Evolutionary conservation across 1,140 invertebrate genomes (phyloP), one percentile per base, ranked within the genome.

Genomic region (Listronotus oregonensis): DNA sequence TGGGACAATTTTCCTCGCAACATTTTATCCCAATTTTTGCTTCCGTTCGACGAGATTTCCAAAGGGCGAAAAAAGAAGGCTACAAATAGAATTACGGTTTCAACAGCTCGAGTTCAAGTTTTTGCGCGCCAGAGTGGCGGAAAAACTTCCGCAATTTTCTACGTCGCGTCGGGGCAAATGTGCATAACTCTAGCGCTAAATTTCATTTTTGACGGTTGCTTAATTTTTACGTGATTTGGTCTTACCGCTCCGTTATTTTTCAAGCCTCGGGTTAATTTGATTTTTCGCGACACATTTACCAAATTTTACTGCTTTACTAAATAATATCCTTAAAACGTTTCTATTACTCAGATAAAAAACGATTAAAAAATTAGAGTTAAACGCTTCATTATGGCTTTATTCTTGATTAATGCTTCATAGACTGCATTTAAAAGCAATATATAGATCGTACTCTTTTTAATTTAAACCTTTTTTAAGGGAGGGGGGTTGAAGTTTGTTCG

Each of bases 171-270:
- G 54, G 32, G 15, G 11, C 37, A 44, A 56, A 56, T 42, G 39
- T 44, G 54, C 39, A 42, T 43, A 56, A 56, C 39, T 56, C 39
- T 17, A 17, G 52, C 14, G 54, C 31, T 56, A 21, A 56, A 56
- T 56, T 56, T 43, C 37, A 56, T 56, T 56, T 56, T 42, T 56
- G 54, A 43, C 54, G 40, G 54, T 56, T 56, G 54, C 54, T 56
- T 56, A 56, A 56, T 56, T 44, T 56, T 44, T 42, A 56, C 54
- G 42, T 54, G 51, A 54, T 54, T 54, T 54, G 51, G n/a, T 54
- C 51, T 54, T n/a, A 54, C 14, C 37, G 51, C 32, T 34, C 32
- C 51, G 51, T 54, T 54, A 54, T 54, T 54, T 54, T 54, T 39
- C 27, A 54, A 47, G 44, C 15, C 21, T 47, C 9, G 15, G 10